Evolutionary conservation across 2,797 vertebrate genomes (phyloP), one percentile per base, ranked within the genome.

Genomic region (Salmo trutta): DNA sequence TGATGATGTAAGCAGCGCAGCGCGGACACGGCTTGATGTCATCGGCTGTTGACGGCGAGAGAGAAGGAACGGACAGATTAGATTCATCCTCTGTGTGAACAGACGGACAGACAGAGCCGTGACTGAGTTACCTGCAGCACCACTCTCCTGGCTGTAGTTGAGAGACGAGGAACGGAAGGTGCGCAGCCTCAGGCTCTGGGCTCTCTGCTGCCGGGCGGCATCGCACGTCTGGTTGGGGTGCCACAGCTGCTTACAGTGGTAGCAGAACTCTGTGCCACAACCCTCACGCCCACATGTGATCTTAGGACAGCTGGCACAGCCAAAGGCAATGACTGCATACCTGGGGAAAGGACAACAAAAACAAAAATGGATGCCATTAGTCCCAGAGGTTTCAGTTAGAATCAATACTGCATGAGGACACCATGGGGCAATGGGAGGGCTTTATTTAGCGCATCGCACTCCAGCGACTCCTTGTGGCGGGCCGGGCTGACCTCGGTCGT

Each of bases 151-250:
- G 90, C 98, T 99, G 81, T 99, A 98, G 86, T 97, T 99, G 74
- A 99, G 96, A 0, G 98, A 99, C 0, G 97, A 98, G 0, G 97
- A 98, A 75, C 97, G 95, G 82, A 99, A 95, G 16, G 95, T 96
- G 82, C 97, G 94, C 68, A 99, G 92, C 47, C 96, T 94, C 53
- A 99, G 91, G 24, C 94, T 96, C 73, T 98, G 97, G 29, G 97
- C 97, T 83, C 98, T 94, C 87, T 99, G 97, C 75, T 98, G 98
- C 21, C 98, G 95, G 16, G 98, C 98, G 0, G 98, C 96, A 84
- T 99, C 98, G 0, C 98, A 99, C 3, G 98, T 99, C 93, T 99
- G 97, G 93, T 99, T 99, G 75, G 97, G 97, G 76, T 99, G 98
- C 98, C 97, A 99, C 79, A 99, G 96, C 88, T 99, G 97, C 88